Evolutionary conservation across 2,113 vertebrate species (phyloP), one percentile per base, ranked within the genome.

Genomic region (Lycaon pictus): DNA sequence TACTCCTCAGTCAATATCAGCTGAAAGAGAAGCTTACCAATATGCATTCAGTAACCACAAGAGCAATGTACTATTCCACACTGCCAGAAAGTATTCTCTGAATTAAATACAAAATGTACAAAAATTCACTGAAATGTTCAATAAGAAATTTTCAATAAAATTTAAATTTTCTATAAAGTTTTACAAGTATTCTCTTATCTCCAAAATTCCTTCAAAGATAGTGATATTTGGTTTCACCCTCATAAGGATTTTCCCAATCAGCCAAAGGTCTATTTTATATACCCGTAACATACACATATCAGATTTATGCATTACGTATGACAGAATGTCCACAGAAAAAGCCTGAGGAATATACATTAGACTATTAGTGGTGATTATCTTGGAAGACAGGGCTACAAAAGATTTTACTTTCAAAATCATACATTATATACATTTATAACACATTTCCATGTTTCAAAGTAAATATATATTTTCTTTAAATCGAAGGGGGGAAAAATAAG

Each of bases 151-250:
- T 72, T 56, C 32, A 93, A 2, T 71, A 60, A 92, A 90, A 76
- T 35, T 96, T 63, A 88, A 96, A 89, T 25, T 19, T 79, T 80
- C 35, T 63, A 60, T 79, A 93, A 90, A 65, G 62, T 48, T 84
- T 88, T 94, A 53, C 11, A 94, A 37, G 27, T 69, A 69, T 67
- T 80, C 48, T 51, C 76, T 16, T 84, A 94, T n/a, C 25, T 84
- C 55, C 56, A 25, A 97, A 56, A 53, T 56, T 51, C 55, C 27
- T 93, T 81, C 77, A 77, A 87, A 16, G 25, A 48, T 83, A 9
- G 56, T 88, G n/a, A 55, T 83, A 43, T 51, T 74, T 93, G 71
- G 79, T 81, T 69, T 82, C n/a, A 80, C 37, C 37, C 9, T 86
- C 22, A 55, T 65, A 23, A 32, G 29, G 7, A 43, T 84, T 71